Percentiles rank a stretch among this genome's conserved stretches.
phyloP scores from a whole-genome alignment of 2,797 vertebrate genomes.

The Mastacembelus armatus region DNA sequence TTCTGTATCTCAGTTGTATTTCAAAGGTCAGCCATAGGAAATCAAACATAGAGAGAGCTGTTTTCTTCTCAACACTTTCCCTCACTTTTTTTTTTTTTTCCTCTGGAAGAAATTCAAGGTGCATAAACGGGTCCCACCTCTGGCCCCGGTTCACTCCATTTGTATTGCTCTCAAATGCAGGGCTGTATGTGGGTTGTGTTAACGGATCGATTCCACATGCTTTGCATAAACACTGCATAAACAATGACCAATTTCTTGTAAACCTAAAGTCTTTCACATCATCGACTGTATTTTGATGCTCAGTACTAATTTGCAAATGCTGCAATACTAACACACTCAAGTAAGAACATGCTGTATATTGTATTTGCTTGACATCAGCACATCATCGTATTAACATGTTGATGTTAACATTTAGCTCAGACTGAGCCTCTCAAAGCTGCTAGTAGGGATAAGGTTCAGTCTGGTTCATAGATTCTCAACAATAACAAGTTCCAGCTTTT shows the following conservation, averaged over 20 bases:
- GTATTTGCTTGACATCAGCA: neutral
- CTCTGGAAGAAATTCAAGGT: slow-evolving; percentile 68
- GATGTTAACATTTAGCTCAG: neutral
- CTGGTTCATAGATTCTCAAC: neutral
- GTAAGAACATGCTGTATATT: neutral
- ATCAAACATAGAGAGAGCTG: slow-evolving; percentile 33
- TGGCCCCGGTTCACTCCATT: slow-evolving; percentile 40
- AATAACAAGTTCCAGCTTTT: neutral
- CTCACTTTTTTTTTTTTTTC: slow-evolving; percentile 5
- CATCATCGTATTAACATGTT: neutral
- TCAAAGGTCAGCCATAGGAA: slow-evolving; percentile 58
- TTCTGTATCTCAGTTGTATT: slow-evolving; percentile 42
- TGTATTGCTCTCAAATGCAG: slow-evolving; percentile 56
- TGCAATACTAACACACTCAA: neutral
- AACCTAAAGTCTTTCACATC: no score
- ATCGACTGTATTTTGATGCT: no score
- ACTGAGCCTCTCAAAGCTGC: neutral
- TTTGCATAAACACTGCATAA: slow-evolving; percentile 9
- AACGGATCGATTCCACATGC: slow-evolving; percentile 47
- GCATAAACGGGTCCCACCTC: slow-evolving; percentile 64
- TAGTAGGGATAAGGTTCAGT: neutral
- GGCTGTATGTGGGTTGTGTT: slow-evolving; percentile 54
- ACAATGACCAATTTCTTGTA: no score
- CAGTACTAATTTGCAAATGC: neutral
- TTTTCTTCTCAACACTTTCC: slow-evolving; percentile 17